Evolutionary conservation across 2,888 invertebrate genomes (phyloP), one percentile per base, ranked within the genome.

Genomic region (Branchipolynoe longqiensis): DNA sequence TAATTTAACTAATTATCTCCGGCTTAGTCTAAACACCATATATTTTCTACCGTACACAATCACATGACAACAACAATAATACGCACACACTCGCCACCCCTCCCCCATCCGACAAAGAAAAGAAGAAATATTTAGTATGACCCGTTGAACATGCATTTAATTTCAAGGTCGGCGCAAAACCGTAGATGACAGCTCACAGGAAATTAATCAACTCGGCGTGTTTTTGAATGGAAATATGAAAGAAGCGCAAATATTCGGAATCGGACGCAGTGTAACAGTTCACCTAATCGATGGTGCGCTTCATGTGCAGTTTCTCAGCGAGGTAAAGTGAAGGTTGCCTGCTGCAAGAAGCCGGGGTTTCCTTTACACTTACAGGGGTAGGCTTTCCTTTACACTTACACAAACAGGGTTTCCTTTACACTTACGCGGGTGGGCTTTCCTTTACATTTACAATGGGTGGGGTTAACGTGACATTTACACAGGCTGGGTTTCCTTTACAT

Each of bases 161-260:
- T 69, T 69, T 69, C 14, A n/a, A 69, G 36, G 69, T 69, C 33
- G 38, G 38, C 69, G 25, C 69, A 69, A 25, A 33, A 38, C 8
- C n/a, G 38, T 33, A 33, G 69, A 14, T 69, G 69, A 69, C 69
- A 69, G 69, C 69, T 69, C 3, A 33, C 36, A 69, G 69, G 69
- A 69, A 69, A 36, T 69, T 69, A 69, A 69, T 69, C 69, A 69
- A 69, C 36, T 69, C 36, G 36, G 33, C 36, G 69, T 69, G 69
- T 69, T 69, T 69, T 69, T 33, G 38, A 18, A 69, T 69, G 69
- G 38, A 69, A 36, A 69, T 69, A 69, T 14, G 69, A 38, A 69
- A 69, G 18, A 69, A 69, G 36, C n/a, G 69, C 69, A 69, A 69
- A 69, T 69, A 69, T 36, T 25, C 36, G 25, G 69, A 69, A 69